A percentile compares a stretch with the other conserved stretches of the same genome.
phyloP scores from a whole-genome alignment of 2,797 vertebrate genomes.

The Crenuchus spilurus region DNA sequence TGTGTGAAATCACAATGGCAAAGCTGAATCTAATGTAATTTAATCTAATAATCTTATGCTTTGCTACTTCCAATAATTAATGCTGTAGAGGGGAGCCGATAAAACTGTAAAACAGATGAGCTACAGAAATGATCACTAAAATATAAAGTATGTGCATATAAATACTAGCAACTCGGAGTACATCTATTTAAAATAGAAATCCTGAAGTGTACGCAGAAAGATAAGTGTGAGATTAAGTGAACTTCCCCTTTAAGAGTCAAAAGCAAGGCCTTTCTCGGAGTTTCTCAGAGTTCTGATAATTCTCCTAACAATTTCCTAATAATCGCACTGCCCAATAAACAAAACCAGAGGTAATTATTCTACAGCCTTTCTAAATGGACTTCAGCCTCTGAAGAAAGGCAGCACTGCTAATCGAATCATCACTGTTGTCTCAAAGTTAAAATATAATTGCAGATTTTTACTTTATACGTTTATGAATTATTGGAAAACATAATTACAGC shows the following conservation, averaged over 20 bases:
- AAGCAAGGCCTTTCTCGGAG: neutral
- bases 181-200: too few species aligned
- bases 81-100: too few species aligned
- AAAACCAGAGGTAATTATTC: slow-evolving; percentile 52
- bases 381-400: neutral
- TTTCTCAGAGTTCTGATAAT: neutral
- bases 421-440: neutral
- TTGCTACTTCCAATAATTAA: too few species aligned
- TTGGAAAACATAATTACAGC: neutral
- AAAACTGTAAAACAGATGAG: too few species aligned
- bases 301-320: neutral
- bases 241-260: neutral
- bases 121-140: too few species aligned
- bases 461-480: neutral
- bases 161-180: too few species aligned
- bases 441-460: neutral
- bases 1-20: too few species aligned
- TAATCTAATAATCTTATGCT: too few species aligned
- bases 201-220: too few species aligned
- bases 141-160: too few species aligned
- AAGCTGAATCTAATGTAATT: too few species aligned
- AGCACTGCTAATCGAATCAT: slow-evolving; percentile 26
- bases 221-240: too few species aligned
- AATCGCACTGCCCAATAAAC: slow-evolving; percentile 11
- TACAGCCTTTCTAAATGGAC: slow-evolving; percentile 23